Conservation (phyloP, 2,797 vertebrate genomes). For the Sebastes iracundus region DNA sequence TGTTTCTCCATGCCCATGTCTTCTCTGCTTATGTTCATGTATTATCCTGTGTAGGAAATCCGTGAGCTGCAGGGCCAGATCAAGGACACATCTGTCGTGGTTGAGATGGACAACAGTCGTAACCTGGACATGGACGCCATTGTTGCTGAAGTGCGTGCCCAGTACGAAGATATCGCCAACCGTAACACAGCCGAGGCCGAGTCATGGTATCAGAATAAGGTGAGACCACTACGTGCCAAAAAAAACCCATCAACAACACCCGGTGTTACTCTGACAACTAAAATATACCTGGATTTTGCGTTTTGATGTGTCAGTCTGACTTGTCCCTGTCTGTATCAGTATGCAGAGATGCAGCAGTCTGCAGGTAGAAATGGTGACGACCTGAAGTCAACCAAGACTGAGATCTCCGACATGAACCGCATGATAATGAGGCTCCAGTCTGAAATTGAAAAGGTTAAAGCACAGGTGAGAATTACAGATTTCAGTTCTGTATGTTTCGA, state of each 20-base stretch:
- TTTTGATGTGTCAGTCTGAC: neutral
- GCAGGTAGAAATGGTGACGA: conserved; percentile 75
- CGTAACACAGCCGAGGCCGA: conserved; percentile 90
- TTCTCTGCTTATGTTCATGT: neutral
- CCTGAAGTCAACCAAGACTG: conserved; percentile 77
- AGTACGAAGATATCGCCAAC: conserved; percentile 90
- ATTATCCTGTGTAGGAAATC: conserved; percentile 74
- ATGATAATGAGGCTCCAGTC: conserved; percentile 80
- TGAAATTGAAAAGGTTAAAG: conserved; percentile 83
- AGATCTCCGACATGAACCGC: conserved; percentile 82
- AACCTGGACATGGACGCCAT: conserved; percentile 89
- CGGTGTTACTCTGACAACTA: neutral
- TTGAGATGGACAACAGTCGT: conserved; percentile 90
- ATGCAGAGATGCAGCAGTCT: conserved; percentile 82
- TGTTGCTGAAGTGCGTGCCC: conserved; percentile 87
- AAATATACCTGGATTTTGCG: neutral
- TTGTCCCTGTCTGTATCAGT: conserved; percentile 62
- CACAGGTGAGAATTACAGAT: conserved; percentile 71
- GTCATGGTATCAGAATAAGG: conserved; percentile 85
- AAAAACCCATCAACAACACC: neutral
- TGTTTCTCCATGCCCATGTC: neutral
- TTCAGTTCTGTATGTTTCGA: neutral
- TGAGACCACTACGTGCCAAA: conserved; percentile 47
- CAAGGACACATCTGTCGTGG: conserved; percentile 84
- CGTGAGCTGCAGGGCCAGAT: conserved; percentile 81